Evolutionary conservation across 1,140 invertebrate species (phyloP).

Genomic region (Adoxophyes honmai): DNA sequence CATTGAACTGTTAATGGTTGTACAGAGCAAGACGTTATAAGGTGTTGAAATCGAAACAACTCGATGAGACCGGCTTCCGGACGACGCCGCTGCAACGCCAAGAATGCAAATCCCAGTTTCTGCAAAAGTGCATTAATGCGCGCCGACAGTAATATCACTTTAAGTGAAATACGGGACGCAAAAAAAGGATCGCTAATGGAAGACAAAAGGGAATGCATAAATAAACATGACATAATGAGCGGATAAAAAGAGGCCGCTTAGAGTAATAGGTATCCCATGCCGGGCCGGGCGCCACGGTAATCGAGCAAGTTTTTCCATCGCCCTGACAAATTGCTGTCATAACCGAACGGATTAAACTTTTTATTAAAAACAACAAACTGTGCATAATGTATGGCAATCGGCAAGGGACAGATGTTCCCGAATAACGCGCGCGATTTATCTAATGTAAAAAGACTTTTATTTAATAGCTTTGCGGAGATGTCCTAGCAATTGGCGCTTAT

Average conservation of each 20-base stretch:
- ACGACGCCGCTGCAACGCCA: conserved; percentile 35
- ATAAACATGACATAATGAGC: conserved; percentile 63
- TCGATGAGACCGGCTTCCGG: conserved; percentile 50
- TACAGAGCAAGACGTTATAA: conserved; percentile 51
- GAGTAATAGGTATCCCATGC: conserved; percentile 51
- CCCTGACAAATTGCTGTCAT: conserved; percentile 73
- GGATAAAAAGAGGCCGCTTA: conserved; percentile 43
- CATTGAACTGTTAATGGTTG: conserved; percentile 71
- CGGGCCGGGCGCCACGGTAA: conserved; percentile 59
- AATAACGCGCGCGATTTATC: conserved; percentile 71
- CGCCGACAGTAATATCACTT: conserved; percentile 40
- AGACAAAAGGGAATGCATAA: conserved; percentile 68
- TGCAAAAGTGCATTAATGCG: conserved; percentile 29
- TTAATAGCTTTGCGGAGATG: conserved; percentile 67
- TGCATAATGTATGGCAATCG: conserved; percentile 74
- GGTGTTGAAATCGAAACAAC: conserved; percentile 60
- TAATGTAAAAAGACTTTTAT: conserved; percentile 75
- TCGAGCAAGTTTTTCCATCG: conserved; percentile 73
- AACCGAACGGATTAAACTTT: conserved; percentile 76
- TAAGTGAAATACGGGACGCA: conserved; percentile 46
- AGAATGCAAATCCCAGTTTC: conserved; percentile 44
- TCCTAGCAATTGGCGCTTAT: conserved; percentile 64
- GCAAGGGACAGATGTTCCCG: conserved; percentile 71
- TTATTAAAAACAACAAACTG: conserved; percentile 77
- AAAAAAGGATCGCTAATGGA: conserved; percentile 58